Conservation (phyloP, 2,888 invertebrate species). For the Dynastes grantii region DNA sequence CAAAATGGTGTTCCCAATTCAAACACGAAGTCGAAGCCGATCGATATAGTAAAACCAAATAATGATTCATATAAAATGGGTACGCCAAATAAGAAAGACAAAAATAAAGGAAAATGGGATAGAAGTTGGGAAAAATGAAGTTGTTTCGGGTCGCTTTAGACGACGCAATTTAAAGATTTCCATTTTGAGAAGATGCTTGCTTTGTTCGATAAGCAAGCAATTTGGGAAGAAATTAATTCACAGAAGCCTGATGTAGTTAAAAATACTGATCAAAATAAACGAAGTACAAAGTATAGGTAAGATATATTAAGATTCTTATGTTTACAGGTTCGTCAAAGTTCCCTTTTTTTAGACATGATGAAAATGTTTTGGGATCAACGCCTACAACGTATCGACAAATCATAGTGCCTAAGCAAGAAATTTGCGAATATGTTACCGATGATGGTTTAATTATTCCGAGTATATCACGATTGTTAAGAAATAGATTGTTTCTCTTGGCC, state of each 20-base stretch:
- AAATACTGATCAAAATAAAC: slow-evolving; percentile 69
- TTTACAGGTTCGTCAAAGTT: not conserved
- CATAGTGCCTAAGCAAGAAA: slow-evolving; percentile 77
- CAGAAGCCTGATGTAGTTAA: slow-evolving; percentile 77
- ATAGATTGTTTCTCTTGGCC: slow-evolving; percentile 80
- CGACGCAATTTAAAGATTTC: slow-evolving; percentile 83
- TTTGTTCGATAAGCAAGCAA: slow-evolving; percentile 89
- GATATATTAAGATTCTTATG: not conserved
- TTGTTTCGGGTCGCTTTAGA: slow-evolving; percentile 85
- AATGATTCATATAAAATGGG: slow-evolving; percentile 50
- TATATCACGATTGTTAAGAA: slow-evolving; percentile 78
- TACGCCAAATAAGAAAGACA: slow-evolving; percentile 73
- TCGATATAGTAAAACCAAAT: slow-evolving; percentile 63
- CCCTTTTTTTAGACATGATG: slow-evolving; percentile 80
- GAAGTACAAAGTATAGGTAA: slow-evolving; percentile 67
- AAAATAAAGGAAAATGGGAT: slow-evolving; percentile 70
- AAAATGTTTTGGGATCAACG: slow-evolving; percentile 83
- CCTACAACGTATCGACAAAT: slow-evolving; percentile 81
- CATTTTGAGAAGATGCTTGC: slow-evolving; percentile 96
- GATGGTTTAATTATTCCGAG: slow-evolving; percentile 87
- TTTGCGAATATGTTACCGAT: slow-evolving; percentile 83
- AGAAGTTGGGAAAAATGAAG: slow-evolving; percentile 76
- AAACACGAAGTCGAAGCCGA: slow-evolving; percentile 67
- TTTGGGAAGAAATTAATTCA: slow-evolving; percentile 81
- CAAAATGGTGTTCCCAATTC: slow-evolving; percentile 64